phyloP scores from a whole-genome alignment of 2,113 vertebrate species.

The Apteryx owenii region DNA sequence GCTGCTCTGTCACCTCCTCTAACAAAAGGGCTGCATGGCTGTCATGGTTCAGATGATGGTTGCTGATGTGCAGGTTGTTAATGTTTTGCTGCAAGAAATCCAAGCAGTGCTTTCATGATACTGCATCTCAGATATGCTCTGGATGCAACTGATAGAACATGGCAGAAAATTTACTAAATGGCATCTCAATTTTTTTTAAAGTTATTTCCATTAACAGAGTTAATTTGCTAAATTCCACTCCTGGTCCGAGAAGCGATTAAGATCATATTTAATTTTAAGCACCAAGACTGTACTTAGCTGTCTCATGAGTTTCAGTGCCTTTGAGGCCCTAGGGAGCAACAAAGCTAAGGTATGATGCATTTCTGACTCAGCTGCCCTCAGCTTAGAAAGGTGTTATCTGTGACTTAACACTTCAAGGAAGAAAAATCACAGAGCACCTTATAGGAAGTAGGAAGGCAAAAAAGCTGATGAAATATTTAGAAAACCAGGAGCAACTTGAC shows the following conservation, averaged over 20 bases:
- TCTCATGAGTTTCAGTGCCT: background rate
- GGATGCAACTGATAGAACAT: background rate
- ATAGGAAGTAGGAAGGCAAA: background rate
- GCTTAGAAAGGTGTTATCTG: background rate
- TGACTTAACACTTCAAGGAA: background rate
- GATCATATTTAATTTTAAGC: background rate
- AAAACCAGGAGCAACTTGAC: background rate
- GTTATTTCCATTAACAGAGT: background rate
- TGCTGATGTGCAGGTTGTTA: background rate
- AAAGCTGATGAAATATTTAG: background rate
- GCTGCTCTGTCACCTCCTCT: background rate
- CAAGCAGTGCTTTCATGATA: background rate
- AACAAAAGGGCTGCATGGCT: background rate
- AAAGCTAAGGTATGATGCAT: background rate
- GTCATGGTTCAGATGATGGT: background rate
- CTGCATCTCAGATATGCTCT: background rate
- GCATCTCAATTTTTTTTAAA: background rate
- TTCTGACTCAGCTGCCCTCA: background rate
- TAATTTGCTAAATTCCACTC: background rate
- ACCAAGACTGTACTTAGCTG: background rate
- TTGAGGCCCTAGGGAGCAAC: background rate
- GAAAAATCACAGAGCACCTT: background rate
- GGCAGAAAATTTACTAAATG: background rate
- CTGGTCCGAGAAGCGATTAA: background rate
- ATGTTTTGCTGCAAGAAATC: background rate